A percentile compares a stretch with the other conserved stretches of the same genome.
Evolutionary conservation across 2,888 invertebrate genomes (phyloP).

Genomic region (Azorinus chamasolen): DNA sequence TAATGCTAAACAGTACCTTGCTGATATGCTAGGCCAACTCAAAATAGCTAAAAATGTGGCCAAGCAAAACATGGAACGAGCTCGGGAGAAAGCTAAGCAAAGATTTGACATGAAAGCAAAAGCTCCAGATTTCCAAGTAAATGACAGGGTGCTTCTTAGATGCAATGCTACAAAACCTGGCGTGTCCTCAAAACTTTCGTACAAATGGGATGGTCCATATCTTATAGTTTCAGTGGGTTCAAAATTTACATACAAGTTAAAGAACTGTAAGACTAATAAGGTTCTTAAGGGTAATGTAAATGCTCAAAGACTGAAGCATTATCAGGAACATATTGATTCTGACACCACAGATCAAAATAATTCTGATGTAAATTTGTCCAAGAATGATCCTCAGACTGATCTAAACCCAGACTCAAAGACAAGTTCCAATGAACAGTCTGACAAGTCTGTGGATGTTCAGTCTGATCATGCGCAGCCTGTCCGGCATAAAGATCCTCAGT

Average conservation of each 20-base stretch:
- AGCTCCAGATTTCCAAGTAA: neutral
- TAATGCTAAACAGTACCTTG: slow-evolving; percentile 21
- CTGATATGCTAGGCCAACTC: slow-evolving; percentile 20
- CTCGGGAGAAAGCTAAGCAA: slow-evolving; percentile 14
- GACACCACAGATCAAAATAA: slow-evolving; percentile 1
- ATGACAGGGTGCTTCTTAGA: no score
- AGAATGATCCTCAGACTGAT: slow-evolving; percentile 5
- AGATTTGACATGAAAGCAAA: slow-evolving; percentile 23
- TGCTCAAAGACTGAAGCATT: no score
- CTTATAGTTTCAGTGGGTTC: no score
- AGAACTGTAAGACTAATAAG: no score
- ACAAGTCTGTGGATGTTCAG: no score
- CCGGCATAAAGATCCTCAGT: neutral
- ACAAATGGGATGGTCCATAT: no score
- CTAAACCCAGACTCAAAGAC: neutral
- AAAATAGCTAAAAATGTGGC: slow-evolving; percentile 22
- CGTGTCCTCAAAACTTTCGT: no score
- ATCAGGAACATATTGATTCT: slow-evolving; percentile 6
- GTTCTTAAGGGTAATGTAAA: no score
- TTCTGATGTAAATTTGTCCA: neutral
- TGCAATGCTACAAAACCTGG: no score
- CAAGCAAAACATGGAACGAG: slow-evolving; percentile 19
- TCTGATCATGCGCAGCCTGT: no score
- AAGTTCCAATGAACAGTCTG: neutral
- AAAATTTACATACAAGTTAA: no score